Base-by-base conservation (phyloP, 2,888 invertebrate species). In the Sylvicola cinctus region DNA sequence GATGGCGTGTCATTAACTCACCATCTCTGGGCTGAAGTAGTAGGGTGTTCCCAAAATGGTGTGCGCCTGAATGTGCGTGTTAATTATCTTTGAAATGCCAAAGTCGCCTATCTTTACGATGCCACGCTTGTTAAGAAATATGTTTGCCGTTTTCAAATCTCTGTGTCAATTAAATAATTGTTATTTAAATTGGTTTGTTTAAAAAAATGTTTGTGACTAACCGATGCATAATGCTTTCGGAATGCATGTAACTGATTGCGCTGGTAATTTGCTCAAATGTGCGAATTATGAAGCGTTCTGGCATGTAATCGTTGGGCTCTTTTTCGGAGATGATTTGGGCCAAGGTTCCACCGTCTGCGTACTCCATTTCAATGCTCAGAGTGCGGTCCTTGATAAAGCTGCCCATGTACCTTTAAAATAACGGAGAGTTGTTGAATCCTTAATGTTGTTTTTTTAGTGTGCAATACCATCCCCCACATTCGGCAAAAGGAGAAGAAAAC, bases 281-380 rank as follows among this genome's bases (percentile, higher is more conserved):
- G 4, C 59, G 54, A 28, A 77, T 55, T 31, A 75, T 63, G 39
- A 70, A 68, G 38, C 62, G 56, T 49, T 79, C 78, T 3, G 66
- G 63, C 35, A 78, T 54, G 6, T 62, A 49, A 8, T 50, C 47
- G 49, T 47, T 49, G 41, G 36, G 44, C 23, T 62, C 58, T 16
- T 65, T 61, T 29, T 61, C 57, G 16, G 63, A 53, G 29, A 79
- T 61, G 40, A 67, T 63, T 45, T 76, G 73, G 1, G 73, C 66
- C 39, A 79, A 50, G 3, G 74, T 78, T 8, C 77, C 78, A 13
- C 73, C 74, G 49, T 78, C 74, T 3, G 77, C 78, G 49, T 75
- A 80, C 48, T 79, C 78, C 76, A 79, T 79, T 53, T 79, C 74
- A 40, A 78, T 78, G 50, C 74, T 65, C 16, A 78, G 52, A 3